A percentile compares a stretch with the other conserved stretches of the same genome.
phyloP scores from a whole-genome alignment of 2,113 vertebrate genomes.

The Neolamprologus caudopunctatus region DNA sequence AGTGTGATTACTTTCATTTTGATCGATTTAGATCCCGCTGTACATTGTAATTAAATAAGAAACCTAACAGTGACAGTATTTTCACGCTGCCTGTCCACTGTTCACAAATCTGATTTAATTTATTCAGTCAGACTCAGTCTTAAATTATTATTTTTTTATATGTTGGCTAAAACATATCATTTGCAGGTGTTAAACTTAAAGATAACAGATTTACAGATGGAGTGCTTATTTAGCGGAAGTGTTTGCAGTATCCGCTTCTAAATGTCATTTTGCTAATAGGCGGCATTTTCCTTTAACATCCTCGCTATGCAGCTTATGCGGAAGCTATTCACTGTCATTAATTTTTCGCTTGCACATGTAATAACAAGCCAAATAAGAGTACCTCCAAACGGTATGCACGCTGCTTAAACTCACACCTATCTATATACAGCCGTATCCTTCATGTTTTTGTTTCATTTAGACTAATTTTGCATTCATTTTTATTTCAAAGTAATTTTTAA shows the following conservation, averaged over 20 bases:
- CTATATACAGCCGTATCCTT: neutral
- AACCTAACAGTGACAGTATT: neutral
- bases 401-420: neutral
- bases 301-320: slow-evolving; percentile 43
- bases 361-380: slow-evolving; percentile 7
- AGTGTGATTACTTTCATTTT: neutral
- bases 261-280: neutral
- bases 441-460: neutral
- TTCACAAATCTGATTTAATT: neutral
- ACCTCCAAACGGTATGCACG: neutral
- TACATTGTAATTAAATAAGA: neutral
- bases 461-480: neutral
- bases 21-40: neutral
- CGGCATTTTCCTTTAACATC: neutral
- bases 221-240: slow-evolving; percentile 14
- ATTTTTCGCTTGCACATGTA: slow-evolving; percentile 27
- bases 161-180: neutral
- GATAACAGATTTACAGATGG: neutral
- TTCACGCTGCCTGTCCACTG: neutral
- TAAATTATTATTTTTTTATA: neutral
- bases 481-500: neutral
- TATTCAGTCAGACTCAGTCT: neutral
- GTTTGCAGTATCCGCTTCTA: neutral
- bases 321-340: slow-evolving; percentile 43
- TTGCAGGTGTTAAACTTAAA: neutral